Evolutionary conservation across 2,888 invertebrate genomes (phyloP).

Genomic region (Polydrusus pterygomalis): DNA sequence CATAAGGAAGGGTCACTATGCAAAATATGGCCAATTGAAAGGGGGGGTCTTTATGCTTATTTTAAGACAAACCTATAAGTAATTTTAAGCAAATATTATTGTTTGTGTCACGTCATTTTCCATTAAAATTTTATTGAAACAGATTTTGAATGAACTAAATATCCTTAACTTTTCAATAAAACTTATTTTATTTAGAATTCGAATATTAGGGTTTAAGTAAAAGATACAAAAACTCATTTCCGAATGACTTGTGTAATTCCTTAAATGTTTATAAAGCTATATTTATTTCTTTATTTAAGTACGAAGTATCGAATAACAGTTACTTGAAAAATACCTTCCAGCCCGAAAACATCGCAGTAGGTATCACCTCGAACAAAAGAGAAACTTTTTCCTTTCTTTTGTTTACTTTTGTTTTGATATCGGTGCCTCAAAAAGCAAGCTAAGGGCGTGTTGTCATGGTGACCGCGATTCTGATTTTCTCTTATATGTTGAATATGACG

Average conservation of each 20-base stretch:
- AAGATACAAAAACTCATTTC: neutral
- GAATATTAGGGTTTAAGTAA: neutral
- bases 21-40: too few species aligned
- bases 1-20: too few species aligned
- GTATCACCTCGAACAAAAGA: constrained; percentile 36
- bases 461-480: constrained; percentile 42
- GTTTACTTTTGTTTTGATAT: constrained; percentile 48
- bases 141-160: too few species aligned
- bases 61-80: too few species aligned
- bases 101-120: too few species aligned
- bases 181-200: too few species aligned
- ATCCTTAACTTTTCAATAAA: too few species aligned
- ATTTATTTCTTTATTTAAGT: constrained; percentile 12
- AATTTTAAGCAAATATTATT: too few species aligned
- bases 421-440: constrained; percentile 31
- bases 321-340: constrained; percentile 32
- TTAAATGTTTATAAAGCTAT: neutral
- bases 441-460: constrained; percentile 39
- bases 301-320: constrained; percentile 28
- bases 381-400: constrained; percentile 44
- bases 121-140: too few species aligned
- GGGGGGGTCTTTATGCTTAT: too few species aligned
- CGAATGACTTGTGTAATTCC: neutral
- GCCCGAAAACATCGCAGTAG: constrained; percentile 31
- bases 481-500: constrained; percentile 28